Evolutionary conservation across 2,888 invertebrate species (phyloP), one percentile per base, ranked within the genome.

Genomic region (Exephanes ischioxanthus): DNA sequence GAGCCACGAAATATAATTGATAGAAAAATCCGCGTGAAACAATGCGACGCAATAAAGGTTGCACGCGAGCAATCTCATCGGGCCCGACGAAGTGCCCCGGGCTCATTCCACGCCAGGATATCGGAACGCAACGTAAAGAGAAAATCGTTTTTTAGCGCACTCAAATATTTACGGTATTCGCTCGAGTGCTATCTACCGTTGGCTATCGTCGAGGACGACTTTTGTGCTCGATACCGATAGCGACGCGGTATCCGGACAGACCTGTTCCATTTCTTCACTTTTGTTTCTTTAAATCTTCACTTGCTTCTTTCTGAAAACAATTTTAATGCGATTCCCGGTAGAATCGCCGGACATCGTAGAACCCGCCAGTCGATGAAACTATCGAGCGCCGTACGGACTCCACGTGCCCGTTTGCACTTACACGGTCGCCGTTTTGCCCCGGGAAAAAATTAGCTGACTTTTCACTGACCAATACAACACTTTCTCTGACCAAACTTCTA

Each of bases 1-100:
- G n/a, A n/a, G n/a, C n/a, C n/a, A n/a, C n/a, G n/a, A n/a, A n/a
- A n/a, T n/a, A n/a, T n/a, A n/a, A 51, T 67, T 14, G 75, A 61
- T 63, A 5, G 53, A 61, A 70, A 70, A 66, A 82, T 71, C 22
- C 19, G 16, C 19, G 26, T 71, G 37, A 78, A 82, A 85, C 85
- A 85, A 85, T 85, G 79, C 79, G 41, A 58, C 19, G 76, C 58
- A 51, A 80, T 85, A 82, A 82, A 82, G 70, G 72, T 63, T 55
- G 68, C 58, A 19, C 58, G 55, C 72, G 73, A 48, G 76, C 63
- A 76, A 80, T 80, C 80, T 75, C 45, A 33, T n/a, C 41, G 30
- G 68, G 37, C 48, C 67, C 55, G 68, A 79, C 30, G 30, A 3
- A 26, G 26, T 9, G 55, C 37, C n/a, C 37, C n/a, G 58, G 7